Evolutionary conservation across 2,797 vertebrate species (phyloP), one percentile per base, ranked within the genome.

Genomic region (Chelon auratus): DNA sequence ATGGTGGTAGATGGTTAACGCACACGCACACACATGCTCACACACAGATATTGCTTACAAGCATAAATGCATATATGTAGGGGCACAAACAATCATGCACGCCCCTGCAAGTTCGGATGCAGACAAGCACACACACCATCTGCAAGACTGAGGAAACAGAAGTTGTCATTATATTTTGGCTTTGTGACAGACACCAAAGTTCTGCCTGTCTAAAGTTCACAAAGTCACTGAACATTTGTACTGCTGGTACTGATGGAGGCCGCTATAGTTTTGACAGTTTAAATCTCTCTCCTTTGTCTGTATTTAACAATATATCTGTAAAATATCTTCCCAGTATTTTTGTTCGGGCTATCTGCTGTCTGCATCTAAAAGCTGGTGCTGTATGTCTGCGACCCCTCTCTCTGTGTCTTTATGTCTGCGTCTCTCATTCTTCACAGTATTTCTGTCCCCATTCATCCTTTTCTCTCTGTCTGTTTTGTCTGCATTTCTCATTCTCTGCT

Each of bases 401-500:
- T 36, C 30, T 30, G 1, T 50, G 40, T 78, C 51, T 69, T 56
- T 36, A 39, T 60, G 50, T 73, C 61, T 54, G 20, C 59, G 72
- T 68, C 72, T 78, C 58, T 70, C 59, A 57, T 73, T 75, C 57
- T 40, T 68, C 22, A 17, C 59, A 61, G 30, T 56, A 15, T 72
- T 76, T 82, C 56, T 81, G 61, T 72, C 53, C 36, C 43, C 71
- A 62, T 82, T 83, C 45, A 67, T 90, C 78, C 86, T 74, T 76
- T 62, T 71, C 68, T 40, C 51, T 58, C 39, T 54, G 66, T 77
- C 82, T 80, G 74, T 81, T 84, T 83, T 67, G 77, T 84, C 76
- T 83, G 73, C 72, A 78, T 88, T 77, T 81, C 70, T 81, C 67
- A 68, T 85, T 71, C 73, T 81, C 40, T 59, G 13, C 62, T 74